Conservation (phyloP, 1,140 invertebrate species). For the Samia ricini region DNA sequence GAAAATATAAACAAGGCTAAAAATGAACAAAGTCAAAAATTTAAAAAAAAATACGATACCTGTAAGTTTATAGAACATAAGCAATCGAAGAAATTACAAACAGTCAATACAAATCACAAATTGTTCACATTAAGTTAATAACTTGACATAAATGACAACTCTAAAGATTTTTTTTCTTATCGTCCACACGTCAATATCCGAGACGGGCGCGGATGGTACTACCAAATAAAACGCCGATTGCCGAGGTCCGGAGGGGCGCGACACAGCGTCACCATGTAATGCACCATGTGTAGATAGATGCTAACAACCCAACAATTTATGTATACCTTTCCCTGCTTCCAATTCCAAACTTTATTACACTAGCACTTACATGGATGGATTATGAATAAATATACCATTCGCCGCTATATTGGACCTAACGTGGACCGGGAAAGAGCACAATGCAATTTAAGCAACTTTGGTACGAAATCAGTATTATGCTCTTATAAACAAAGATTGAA, state of each 20-base stretch:
- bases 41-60: conserved; percentile 5
- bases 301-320: conserved; percentile 45
- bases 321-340: conserved; percentile 38
- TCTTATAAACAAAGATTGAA: too few species aligned
- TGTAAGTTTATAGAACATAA: conserved; percentile 30
- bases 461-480: too few species aligned
- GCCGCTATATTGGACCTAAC: too few species aligned
- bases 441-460: too few species aligned
- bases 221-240: conserved; percentile 41
- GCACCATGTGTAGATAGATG: conserved; percentile 12
- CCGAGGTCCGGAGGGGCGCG: conserved; percentile 47
- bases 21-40: background rate
- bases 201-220: conserved; percentile 48
- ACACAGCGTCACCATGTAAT: conserved; percentile 31
- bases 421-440: too few species aligned
- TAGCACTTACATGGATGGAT: conserved; percentile 39
- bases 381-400: too few species aligned
- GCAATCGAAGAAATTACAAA: conserved; percentile 11
- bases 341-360: conserved; percentile 32
- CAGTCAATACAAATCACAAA: conserved; percentile 13
- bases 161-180: conserved; percentile 6
- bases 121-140: background rate
- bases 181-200: conserved; percentile 41
- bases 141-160: conserved; percentile 10
- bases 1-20: background rate